Evolutionary conservation across 2,888 invertebrate genomes (phyloP).

Genomic region (Catonia carolina): DNA sequence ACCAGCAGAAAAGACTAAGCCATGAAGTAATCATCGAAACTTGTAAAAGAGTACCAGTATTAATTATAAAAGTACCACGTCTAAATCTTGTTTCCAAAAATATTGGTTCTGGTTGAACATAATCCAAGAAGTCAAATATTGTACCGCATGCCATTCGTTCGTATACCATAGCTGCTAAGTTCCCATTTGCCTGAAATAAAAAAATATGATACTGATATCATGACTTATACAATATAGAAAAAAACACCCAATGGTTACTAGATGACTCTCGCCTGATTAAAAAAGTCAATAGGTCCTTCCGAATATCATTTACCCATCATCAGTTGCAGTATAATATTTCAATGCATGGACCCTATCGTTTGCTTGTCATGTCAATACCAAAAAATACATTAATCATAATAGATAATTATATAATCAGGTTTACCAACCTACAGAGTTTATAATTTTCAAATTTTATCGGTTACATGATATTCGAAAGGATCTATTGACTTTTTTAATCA

Average conservation of each 20-base stretch:
- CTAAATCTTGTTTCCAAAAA: slow-evolving; percentile 26
- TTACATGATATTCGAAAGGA: too few species aligned
- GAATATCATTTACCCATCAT: too few species aligned
- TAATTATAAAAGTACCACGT: slow-evolving; percentile 51
- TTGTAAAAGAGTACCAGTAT: slow-evolving; percentile 62
- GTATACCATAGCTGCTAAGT: slow-evolving; percentile 52
- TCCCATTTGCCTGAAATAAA: slow-evolving; percentile 48
- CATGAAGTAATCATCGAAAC: slow-evolving; percentile 58
- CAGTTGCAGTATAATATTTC: too few species aligned
- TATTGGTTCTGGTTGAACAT: slow-evolving; percentile 58
- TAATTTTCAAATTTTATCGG: too few species aligned
- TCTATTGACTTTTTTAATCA: too few species aligned
- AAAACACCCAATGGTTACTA: too few species aligned
- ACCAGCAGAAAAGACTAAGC: slow-evolving; percentile 54
- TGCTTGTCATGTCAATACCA: not conserved
- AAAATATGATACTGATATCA: slow-evolving; percentile 17
- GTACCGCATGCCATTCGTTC: slow-evolving; percentile 64
- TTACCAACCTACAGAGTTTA: too few species aligned
- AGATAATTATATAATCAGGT: too few species aligned
- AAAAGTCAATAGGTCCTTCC: too few species aligned
- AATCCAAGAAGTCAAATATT: slow-evolving; percentile 78
- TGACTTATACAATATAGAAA: not conserved
- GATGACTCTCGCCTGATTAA: too few species aligned
- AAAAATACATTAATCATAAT: too few species aligned
- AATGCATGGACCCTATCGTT: not conserved